These are phyloP conservation scores for Mycteria americana DNA, from an alignment of 2,797 vertebrate species.

Conservation along the genomic window DNA sequence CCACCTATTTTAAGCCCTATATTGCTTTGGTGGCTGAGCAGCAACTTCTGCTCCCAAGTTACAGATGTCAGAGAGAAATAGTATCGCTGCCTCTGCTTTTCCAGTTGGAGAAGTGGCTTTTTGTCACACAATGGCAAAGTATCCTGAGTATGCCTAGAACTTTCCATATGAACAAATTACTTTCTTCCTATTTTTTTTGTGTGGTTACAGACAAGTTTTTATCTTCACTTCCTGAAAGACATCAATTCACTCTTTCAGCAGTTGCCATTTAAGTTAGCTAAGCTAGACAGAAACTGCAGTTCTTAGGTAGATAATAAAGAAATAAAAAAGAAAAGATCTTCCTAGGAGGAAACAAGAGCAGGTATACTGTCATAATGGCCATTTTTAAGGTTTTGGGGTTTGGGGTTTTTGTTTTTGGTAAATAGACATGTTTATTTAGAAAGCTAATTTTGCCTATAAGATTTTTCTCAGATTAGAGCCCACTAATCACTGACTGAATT, in stretches of 20 bases:
- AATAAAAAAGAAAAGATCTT: background rate
- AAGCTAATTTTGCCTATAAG: background rate
- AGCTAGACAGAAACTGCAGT: background rate
- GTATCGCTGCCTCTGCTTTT: background rate
- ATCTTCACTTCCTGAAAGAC: background rate
- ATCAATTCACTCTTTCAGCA: background rate
- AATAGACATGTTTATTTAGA: background rate
- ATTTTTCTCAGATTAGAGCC: background rate
- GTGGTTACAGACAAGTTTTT: background rate
- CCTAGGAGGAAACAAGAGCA: background rate
- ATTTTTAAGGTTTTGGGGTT: background rate
- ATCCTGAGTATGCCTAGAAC: background rate
- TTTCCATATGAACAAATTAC: background rate
- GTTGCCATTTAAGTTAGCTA: background rate
- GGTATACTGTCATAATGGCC: background rate
- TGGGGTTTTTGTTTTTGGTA: background rate
- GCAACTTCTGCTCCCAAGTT: background rate
- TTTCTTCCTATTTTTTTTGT: background rate
- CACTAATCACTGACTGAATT: background rate
- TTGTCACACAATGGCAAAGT: background rate
- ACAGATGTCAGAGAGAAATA: background rate
- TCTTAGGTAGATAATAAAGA: background rate
- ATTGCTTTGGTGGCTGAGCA: background rate
- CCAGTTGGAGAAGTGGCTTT: background rate
- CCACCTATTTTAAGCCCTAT: background rate